A percentile compares a stretch with the other conserved stretches of the same genome.
Conservation (phyloP, 2,888 invertebrate species). For the Beris morrisii region DNA sequence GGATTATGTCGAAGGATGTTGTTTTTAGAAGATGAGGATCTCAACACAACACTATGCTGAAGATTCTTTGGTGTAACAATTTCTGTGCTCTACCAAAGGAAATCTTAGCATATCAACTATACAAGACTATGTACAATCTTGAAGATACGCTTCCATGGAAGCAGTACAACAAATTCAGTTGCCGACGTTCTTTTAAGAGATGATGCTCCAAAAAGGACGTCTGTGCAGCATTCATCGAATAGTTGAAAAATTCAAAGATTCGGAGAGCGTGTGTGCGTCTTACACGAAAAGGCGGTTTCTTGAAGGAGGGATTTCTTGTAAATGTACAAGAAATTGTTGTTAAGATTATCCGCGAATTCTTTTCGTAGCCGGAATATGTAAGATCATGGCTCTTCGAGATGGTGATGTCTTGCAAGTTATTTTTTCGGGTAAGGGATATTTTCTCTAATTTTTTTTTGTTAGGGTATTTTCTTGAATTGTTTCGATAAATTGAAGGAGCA, state of each 20-base stretch:
- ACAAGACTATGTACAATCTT: too few relatives aligned
- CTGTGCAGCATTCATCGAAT: constrained; percentile 24
- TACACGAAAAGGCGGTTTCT: constrained; percentile 2
- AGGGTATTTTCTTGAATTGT: not conserved
- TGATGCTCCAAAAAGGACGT: not conserved
- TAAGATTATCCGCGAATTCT: constrained; percentile 14
- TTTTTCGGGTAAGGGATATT: too few relatives aligned
- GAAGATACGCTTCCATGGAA: not conserved
- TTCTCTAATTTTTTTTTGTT: too few relatives aligned
- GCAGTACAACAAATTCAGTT: too few relatives aligned
- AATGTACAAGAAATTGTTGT: constrained; percentile 14
- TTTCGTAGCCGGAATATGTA: constrained; percentile 9
- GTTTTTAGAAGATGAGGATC: too few relatives aligned
- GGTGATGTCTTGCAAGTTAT: too few relatives aligned
- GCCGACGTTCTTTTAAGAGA: not conserved
- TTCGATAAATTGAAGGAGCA: not conserved
- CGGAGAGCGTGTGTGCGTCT: not conserved
- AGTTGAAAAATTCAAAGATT: constrained; percentile 25
- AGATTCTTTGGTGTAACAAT: too few relatives aligned
- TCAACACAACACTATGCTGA: too few relatives aligned
- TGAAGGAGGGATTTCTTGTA: not conserved
- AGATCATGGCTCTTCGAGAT: constrained; percentile 2
- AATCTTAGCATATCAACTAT: too few relatives aligned
- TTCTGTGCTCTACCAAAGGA: too few relatives aligned
- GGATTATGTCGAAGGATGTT: too few relatives aligned